Evolutionary conservation across 2,113 vertebrate species (phyloP).

Genomic region (Trematocara unimaculatum): DNA sequence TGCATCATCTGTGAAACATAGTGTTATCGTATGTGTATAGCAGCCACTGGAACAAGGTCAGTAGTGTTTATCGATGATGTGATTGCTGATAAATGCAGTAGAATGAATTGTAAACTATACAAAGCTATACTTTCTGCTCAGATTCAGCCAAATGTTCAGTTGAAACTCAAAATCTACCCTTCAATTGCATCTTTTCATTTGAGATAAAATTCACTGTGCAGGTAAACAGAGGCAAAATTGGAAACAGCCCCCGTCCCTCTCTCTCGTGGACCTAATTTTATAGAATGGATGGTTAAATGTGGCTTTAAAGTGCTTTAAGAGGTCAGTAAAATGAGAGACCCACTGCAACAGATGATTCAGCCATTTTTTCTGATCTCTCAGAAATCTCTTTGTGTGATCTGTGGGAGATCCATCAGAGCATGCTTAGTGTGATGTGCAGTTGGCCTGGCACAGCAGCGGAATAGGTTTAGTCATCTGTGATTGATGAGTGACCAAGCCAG

Average conservation of each 20-base stretch:
- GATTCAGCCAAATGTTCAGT: background rate
- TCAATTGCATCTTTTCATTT: background rate
- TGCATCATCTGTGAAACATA: background rate
- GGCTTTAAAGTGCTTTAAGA: background rate
- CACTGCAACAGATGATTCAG: slow-evolving; percentile 9
- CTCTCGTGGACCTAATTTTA: background rate
- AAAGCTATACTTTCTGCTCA: background rate
- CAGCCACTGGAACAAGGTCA: background rate
- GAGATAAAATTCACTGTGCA: background rate
- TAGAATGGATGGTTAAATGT: background rate
- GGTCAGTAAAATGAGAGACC: background rate
- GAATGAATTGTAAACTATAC: background rate
- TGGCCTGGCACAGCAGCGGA: background rate
- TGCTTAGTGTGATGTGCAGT: slow-evolving; percentile 1
- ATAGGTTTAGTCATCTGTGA: background rate
- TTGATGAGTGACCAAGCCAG: background rate
- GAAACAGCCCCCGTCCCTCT: background rate
- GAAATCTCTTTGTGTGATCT: slow-evolving; percentile 10
- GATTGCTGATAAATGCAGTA: background rate
- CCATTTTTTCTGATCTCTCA: background rate
- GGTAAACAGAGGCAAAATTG: background rate
- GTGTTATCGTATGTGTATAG: background rate
- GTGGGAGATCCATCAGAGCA: slow-evolving; percentile 3
- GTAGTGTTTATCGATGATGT: background rate
- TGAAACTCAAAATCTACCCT: background rate